These are phyloP conservation scores for Zygogramma bicolorata DNA, from an alignment of 2,888 invertebrate genomes.

Conservation along the genomic window DNA sequence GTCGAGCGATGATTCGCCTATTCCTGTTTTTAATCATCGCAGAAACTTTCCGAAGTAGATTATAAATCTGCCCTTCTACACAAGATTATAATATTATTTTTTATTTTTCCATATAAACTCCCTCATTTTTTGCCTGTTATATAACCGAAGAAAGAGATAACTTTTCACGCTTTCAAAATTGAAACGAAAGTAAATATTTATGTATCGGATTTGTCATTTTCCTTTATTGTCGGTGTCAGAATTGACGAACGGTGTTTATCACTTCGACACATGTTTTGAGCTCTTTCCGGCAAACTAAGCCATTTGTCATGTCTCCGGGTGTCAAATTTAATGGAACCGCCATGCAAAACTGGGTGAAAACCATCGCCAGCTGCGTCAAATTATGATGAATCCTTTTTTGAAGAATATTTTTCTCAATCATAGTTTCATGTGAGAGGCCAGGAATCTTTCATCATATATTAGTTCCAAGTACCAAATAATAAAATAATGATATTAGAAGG, in stretches of 20 bases:
- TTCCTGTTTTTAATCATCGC: too few species aligned
- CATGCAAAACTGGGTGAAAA: not conserved
- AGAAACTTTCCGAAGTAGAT: too few species aligned
- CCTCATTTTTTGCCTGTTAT: too few species aligned
- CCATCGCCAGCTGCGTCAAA: not conserved
- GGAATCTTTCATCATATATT: too few species aligned
- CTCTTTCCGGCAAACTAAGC: not conserved
- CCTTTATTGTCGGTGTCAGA: not conserved
- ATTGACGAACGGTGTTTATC: not conserved
- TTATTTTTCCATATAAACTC: not conserved
- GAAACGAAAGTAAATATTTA: not conserved
- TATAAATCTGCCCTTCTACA: too few species aligned
- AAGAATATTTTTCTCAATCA: too few species aligned
- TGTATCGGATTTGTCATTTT: not conserved
- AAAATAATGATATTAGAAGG: too few species aligned
- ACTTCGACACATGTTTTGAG: constrained; percentile 1
- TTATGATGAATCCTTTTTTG: too few species aligned
- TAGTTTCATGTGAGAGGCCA: too few species aligned
- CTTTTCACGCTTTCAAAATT: not conserved
- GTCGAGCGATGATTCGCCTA: too few species aligned
- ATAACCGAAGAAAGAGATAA: not conserved
- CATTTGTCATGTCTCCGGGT: constrained; percentile 7
- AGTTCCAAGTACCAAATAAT: too few species aligned
- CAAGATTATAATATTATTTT: not conserved
- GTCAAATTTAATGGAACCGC: not conserved